Base-by-base conservation (phyloP, 2,888 invertebrate genomes). In the Coenonympha glycerion region DNA sequence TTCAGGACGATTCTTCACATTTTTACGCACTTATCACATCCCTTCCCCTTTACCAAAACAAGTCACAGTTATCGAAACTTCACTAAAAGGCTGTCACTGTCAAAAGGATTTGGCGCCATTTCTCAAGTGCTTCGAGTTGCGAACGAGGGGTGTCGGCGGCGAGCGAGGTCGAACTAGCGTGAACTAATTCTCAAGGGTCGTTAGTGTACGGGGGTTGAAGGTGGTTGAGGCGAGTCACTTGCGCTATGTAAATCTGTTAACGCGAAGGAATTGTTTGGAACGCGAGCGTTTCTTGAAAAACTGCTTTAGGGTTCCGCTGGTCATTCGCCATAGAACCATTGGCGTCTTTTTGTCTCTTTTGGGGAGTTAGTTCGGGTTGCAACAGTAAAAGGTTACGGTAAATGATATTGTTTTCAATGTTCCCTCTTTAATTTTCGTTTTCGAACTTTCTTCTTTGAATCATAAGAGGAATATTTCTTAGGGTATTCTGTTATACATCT, bases 141-240 rank as follows among this genome's bases (percentile, higher is more conserved):
- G 30, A 41, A 37, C 66, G 71, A 71, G 81, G 79, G 68, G 76
- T 62, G 77, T 54, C 66, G 60, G 59, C 70, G 60, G 53, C 73
- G 76, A 66, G 73, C 78, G 68, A 74, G 66, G 73, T 71, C 71
- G 63, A 63, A 83, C 82, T 80, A 71, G 68, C 69, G 63, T 62
- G 73, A 67, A 71, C 72, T 68, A 68, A 72, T 73, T 60, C 56
- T 57, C 55, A 58, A 58, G 63, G 61, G 63, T 58, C 54, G 73
- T 77, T 72, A 75, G 39, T n/a, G n/a, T 39, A 24, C 15, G 9
- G 73, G 78, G 77, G 79, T 71, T 71, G 68, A 70, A 69, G n/a
- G n/a, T n/a, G n/a, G n/a, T 77, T n/a, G n/a, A n/a, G n/a, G n/a
- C 63, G 74, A 78, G 77, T 79, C n/a, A n/a, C n/a, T n/a, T n/a